Conservation (phyloP, 2,797 vertebrate species). For the Leucoraja ocellata region DNA sequence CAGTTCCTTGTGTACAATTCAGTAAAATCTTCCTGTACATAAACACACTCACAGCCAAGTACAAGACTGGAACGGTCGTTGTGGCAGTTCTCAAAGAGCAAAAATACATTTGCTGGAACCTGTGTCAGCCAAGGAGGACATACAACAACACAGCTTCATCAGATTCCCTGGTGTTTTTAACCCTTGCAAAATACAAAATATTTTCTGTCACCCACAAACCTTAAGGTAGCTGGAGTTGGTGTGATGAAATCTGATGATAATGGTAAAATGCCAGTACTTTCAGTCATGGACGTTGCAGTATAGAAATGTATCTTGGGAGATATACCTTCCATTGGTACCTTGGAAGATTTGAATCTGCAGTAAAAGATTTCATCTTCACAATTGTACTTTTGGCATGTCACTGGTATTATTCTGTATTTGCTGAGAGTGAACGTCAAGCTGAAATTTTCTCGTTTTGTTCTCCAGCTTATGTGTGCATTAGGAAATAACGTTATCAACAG, state of each 20-base stretch:
- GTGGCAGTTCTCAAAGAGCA: too few species aligned
- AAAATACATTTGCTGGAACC: not conserved
- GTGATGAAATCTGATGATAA: not conserved
- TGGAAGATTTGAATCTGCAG: not conserved
- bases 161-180: not conserved
- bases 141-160: not conserved
- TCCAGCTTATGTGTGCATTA: slow-evolving; percentile 93
- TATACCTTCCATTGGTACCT: not conserved
- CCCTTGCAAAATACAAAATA: not conserved
- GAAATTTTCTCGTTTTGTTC: slow-evolving; percentile 21
- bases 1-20: too few species aligned
- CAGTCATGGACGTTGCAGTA: not conserved
- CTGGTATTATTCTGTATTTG: not conserved
- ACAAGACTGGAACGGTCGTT: too few species aligned
- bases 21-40: too few species aligned
- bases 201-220: too few species aligned
- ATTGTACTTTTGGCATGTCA: not conserved
- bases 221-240: not conserved
- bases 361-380: not conserved
- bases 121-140: not conserved
- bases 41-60: too few species aligned
- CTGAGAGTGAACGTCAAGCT: not conserved
- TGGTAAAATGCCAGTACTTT: not conserved
- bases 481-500: slow-evolving; percentile 86
- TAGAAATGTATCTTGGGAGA: not conserved